phyloP scores from a whole-genome alignment of 1,140 invertebrate species.

The Matsumurasca onukii region DNA sequence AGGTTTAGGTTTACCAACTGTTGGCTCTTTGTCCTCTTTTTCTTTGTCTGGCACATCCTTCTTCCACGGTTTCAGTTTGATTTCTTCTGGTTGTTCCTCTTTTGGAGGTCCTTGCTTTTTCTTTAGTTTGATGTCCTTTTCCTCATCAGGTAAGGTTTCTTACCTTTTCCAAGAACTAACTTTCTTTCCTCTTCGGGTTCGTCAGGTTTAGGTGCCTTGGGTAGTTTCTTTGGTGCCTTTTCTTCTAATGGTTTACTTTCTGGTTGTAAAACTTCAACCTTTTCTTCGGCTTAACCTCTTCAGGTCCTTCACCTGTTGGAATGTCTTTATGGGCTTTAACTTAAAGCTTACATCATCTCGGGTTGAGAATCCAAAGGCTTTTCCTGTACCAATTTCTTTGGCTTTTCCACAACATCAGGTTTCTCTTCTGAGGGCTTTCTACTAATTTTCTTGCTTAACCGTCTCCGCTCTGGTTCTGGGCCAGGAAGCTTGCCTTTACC shows the following conservation, averaged over 20 bases:
- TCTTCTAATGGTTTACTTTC: conserved; percentile 32
- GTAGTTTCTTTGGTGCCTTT: conserved; percentile 41
- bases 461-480: conserved; percentile 39
- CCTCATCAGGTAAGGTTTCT: conserved; percentile 46
- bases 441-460: conserved; percentile 37
- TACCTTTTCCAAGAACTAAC: conserved; percentile 48
- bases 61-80: conserved; percentile 41
- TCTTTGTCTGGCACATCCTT: conserved; percentile 37
- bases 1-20: conserved; percentile 35
- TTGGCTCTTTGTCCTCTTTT: conserved; percentile 25
- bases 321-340: conserved; percentile 41
- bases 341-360: conserved; percentile 37
- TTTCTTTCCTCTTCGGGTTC: conserved; percentile 46
- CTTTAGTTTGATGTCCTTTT: conserved; percentile 49
- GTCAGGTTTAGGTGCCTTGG: conserved; percentile 38
- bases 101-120: conserved; percentile 48
- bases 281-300: conserved; percentile 38
- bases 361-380: conserved; percentile 42
- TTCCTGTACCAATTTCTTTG: conserved; percentile 34
- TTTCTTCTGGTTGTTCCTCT: conserved; percentile 42
- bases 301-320: conserved; percentile 39
- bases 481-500: conserved; percentile 42
- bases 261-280: conserved; percentile 42
- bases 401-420: conserved; percentile 25
- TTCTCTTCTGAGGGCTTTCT: conserved; percentile 36